Conservation (phyloP, 2,113 vertebrate species). For the Amblyornis subalaris region DNA sequence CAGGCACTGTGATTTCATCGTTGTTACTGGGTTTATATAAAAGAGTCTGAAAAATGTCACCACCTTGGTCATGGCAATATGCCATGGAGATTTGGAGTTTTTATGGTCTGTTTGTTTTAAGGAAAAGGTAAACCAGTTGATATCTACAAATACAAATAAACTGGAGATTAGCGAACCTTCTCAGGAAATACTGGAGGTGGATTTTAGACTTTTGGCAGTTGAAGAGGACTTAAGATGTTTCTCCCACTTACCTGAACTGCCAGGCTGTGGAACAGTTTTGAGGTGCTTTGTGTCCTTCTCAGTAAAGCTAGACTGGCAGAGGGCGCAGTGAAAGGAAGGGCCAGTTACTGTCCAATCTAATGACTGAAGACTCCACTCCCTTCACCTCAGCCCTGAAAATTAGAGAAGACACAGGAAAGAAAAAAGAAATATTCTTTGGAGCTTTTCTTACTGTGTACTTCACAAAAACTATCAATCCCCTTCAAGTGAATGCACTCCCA, state of each 20-base stretch:
- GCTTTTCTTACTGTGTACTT: not conserved
- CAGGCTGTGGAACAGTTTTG: not conserved
- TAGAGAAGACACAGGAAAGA: not conserved
- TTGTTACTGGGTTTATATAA: not conserved
- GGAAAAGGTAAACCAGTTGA: not conserved
- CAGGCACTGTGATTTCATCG: not conserved
- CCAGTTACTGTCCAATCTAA: not conserved
- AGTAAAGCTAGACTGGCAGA: not conserved
- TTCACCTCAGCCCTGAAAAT: not conserved
- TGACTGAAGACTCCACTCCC: not conserved
- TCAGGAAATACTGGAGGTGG: not conserved
- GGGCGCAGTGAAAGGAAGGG: not conserved
- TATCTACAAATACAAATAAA: not conserved
- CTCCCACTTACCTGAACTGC: not conserved
- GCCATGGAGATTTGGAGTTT: not conserved
- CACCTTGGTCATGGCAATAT: too few species aligned
- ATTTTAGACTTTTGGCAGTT: not conserved
- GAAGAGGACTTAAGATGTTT: not conserved
- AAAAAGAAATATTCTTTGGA: not conserved
- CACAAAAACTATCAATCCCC: not conserved
- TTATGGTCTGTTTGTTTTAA: not conserved
- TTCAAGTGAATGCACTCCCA: not conserved
- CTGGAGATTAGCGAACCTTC: not conserved
- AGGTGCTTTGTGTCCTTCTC: not conserved
- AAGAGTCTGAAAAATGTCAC: not conserved